Evolutionary conservation across 2,888 invertebrate genomes (phyloP), one percentile per base, ranked within the genome.

Genomic region (Tetranychus piercei): DNA sequence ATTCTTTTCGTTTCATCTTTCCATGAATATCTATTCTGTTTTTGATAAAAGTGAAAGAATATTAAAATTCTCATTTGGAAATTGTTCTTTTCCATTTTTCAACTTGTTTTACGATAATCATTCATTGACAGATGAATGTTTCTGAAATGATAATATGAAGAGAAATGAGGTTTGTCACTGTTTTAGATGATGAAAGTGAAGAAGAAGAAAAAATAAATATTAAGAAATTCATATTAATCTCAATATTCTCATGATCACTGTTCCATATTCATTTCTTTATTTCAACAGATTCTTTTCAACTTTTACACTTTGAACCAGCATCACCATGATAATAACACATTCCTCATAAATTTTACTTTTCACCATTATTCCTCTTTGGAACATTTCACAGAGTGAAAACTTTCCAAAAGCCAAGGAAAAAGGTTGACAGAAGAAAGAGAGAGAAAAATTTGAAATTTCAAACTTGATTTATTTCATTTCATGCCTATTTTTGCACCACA

Each of bases 341-440:
- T 55, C 55, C 55, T 55, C 55, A 55, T 55, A 55, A 55, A 55
- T 55, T 55, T 55, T 55, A 55, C 55, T 55, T 55, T 55, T 55
- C 55, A 55, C 15, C 9, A 55, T 45, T 9, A 45, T 55, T 55
- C 7, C 55, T 55, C 34, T 55, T 45, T 55, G 55, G 1, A 15
- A 15, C 55, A 55, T 9, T 55, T 55, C 55, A 45, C 15, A 15
- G 15, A 55, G 15, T 55, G 34, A 34, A 55, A 9, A 55, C 6
- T 55, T 55, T 55, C 55, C 9, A 15, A 15, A 55, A 15, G 6
- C 1, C 15, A 34, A 7, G 55, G 9, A 15, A 45, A 11, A 15
- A 55, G 9, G 55, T 15, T 55, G 55, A 55, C 55, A 55, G 34
- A 34, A 55, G 55, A 55, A n/a, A 55, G 55, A 55, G 55, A 55